phyloP scores from a whole-genome alignment of 1,140 invertebrate species.

The Drosophila willistoni region DNA sequence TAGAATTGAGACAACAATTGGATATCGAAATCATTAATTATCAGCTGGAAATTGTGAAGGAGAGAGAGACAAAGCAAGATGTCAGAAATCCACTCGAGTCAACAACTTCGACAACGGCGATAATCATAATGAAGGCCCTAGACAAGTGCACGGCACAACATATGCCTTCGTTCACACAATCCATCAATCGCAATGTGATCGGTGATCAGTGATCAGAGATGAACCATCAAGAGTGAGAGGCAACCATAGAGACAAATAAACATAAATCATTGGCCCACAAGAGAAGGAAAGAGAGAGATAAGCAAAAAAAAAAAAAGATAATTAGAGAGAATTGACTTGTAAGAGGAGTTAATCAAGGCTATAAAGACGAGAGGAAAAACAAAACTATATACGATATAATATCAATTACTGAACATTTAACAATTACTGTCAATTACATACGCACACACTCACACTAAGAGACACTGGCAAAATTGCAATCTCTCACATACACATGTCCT shows the following conservation, averaged over 20 bases:
- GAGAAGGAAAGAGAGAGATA: not conserved
- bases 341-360: conserved; percentile 22
- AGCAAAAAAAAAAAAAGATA: conserved; percentile 37
- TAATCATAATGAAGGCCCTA: conserved; percentile 39
- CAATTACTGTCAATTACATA: not conserved
- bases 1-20: conserved; percentile 74
- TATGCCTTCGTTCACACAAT: conserved; percentile 66
- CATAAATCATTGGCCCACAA: conserved; percentile 59
- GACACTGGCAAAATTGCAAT: conserved; percentile 38
- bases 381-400: conserved; percentile 12
- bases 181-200: conserved; percentile 72
- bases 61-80: conserved; percentile 68
- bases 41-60: conserved; percentile 61
- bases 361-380: not conserved
- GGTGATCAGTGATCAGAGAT: conserved; percentile 27
- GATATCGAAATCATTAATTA: conserved; percentile 73
- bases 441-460: not conserved
- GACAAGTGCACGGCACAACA: conserved; percentile 60
- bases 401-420: not conserved
- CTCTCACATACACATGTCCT: conserved; percentile 52
- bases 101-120: conserved; percentile 50
- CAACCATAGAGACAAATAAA: conserved; percentile 23
- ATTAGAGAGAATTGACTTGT: conserved; percentile 58
- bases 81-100: conserved; percentile 74
- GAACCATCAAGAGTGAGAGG: conserved; percentile 62